Percentiles rank a stretch among this genome's conserved stretches.
phyloP scores from a whole-genome alignment of 53 echinoderm and acorn worm species.

The Mesocentrotus franciscanus region DNA sequence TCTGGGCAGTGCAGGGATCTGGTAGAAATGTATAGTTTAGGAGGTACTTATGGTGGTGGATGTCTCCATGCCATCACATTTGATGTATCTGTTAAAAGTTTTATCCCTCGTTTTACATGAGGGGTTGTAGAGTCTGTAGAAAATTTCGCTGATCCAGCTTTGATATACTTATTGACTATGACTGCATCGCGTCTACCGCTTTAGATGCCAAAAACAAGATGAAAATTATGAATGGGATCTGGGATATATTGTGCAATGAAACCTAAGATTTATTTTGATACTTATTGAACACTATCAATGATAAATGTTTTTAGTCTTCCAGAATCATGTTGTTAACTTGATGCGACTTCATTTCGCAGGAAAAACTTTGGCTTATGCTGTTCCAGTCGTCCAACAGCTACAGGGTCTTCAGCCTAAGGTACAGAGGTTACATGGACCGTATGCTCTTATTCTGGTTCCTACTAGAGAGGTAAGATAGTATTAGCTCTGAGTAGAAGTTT shows the following conservation, averaged over 20 bases:
- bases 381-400: conserved; percentile 85
- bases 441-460: conserved; percentile 87
- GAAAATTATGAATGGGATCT: too few relatives aligned
- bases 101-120: too few relatives aligned
- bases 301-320: too few relatives aligned
- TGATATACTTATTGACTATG: too few relatives aligned
- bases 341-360: conserved; percentile 62
- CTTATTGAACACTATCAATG: too few relatives aligned
- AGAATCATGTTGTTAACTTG: too few relatives aligned
- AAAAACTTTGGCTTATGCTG: conserved; percentile 93
- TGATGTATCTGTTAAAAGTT: too few relatives aligned
- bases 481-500: not conserved
- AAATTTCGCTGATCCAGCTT: too few relatives aligned
- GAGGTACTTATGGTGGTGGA: not conserved
- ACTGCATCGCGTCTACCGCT: too few relatives aligned
- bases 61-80: not conserved
- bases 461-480: conserved; percentile 87
- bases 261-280: too few relatives aligned
- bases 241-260: too few relatives aligned
- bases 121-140: not conserved
- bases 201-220: not conserved
- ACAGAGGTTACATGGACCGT: conserved; percentile 91
- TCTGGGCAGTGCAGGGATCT: not conserved
- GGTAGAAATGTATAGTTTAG: not conserved
- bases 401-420: conserved; percentile 77